Percentiles rank a stretch among this genome's conserved stretches.
Conservation (phyloP, 2,113 vertebrate genomes). For the Thamnaconus septentrionalis region DNA sequence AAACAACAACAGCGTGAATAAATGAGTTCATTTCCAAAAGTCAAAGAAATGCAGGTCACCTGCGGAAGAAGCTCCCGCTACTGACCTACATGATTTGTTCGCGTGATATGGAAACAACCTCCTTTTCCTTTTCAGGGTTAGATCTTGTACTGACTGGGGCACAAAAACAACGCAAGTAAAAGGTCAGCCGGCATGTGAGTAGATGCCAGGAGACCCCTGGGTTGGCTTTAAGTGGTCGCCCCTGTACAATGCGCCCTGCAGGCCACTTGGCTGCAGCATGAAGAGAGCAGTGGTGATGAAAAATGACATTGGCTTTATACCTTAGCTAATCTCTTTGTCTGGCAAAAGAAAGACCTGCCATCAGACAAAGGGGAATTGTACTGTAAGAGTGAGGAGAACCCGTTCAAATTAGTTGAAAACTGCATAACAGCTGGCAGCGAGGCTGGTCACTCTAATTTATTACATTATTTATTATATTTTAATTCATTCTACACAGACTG, state of each 20-base stretch:
- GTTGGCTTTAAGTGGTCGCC: slow-evolving; percentile 38
- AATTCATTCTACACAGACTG: background rate
- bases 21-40: no score
- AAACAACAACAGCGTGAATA: no score
- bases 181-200: slow-evolving; percentile 40
- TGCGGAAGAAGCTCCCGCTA: background rate
- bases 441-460: background rate
- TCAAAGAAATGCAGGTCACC: no score
- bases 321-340: slow-evolving; percentile 39
- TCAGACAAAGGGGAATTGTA: slow-evolving; percentile 5
- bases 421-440: background rate
- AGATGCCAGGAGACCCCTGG: slow-evolving; percentile 15
- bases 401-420: background rate
- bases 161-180: slow-evolving; percentile 8
- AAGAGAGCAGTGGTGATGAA: slow-evolving; percentile 39
- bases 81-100: slow-evolving; percentile 6
- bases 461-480: no score
- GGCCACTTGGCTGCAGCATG: slow-evolving; percentile 26
- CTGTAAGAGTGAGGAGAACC: background rate
- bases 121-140: slow-evolving; percentile 9
- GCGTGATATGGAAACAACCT: background rate
- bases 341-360: slow-evolving; percentile 24
- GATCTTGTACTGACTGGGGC: background rate
- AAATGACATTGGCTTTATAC: slow-evolving; percentile 28
- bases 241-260: background rate